phyloP scores from a whole-genome alignment of 1,140 invertebrate species.

The Forficula auricularia region DNA sequence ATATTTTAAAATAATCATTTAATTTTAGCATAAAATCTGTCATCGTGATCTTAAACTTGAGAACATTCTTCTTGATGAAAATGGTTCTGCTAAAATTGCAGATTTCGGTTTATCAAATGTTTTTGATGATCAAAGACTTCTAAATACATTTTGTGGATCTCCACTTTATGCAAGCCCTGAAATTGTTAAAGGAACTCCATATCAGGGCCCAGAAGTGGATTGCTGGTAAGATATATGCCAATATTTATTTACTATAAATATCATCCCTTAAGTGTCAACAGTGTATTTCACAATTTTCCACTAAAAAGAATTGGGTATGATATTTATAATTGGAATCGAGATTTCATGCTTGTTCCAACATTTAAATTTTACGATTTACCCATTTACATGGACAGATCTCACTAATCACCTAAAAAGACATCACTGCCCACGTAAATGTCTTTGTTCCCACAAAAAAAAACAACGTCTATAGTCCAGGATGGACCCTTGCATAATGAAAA shows the following conservation, averaged over 20 bases:
- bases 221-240: conserved; percentile 26
- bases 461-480: no score
- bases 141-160: conserved; percentile 94
- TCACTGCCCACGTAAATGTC: no score
- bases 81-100: conserved; percentile 95
- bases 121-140: conserved; percentile 71
- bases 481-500: no score
- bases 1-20: conserved; percentile 2
- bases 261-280: neutral
- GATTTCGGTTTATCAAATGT: conserved; percentile 98
- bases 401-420: no score
- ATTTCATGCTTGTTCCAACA: no score
- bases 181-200: conserved; percentile 94
- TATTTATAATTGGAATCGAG: no score
- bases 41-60: conserved; percentile 97
- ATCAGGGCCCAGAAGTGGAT: conserved; percentile 81
- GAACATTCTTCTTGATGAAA: conserved; percentile 91
- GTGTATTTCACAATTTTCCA: conserved; percentile 2
- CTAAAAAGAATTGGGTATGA: neutral
- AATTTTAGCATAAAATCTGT: conserved; percentile 72
- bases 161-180: conserved; percentile 97
- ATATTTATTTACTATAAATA: no score
- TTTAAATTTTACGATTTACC: no score
- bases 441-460: no score
- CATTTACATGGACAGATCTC: no score